Conservation (phyloP, 2,888 invertebrate species). For the Branchinecta sandiegonensis region DNA sequence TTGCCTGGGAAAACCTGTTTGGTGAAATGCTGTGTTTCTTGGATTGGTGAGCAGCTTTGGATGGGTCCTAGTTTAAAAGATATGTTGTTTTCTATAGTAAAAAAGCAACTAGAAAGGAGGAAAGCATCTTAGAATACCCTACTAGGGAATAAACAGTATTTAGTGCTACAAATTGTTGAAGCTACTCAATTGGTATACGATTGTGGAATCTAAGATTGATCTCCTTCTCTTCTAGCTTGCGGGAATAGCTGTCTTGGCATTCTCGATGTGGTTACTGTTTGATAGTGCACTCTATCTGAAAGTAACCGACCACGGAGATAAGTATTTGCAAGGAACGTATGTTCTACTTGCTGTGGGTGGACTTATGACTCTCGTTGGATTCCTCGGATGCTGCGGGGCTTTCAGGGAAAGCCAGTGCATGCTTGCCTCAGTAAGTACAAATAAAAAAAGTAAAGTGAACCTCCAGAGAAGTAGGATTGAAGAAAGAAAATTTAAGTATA, state of each 20-base stretch:
- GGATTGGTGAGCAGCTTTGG: no score
- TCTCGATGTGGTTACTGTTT: constrained; percentile 60
- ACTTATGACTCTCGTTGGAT: constrained; percentile 56
- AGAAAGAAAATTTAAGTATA: background rate
- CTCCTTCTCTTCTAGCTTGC: constrained; percentile 44
- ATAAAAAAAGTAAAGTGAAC: no score
- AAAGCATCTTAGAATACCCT: no score
- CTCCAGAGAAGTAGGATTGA: background rate
- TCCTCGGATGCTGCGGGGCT: constrained; percentile 70
- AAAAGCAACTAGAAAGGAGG: no score
- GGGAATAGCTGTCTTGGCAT: constrained; percentile 50
- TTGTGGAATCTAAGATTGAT: no score
- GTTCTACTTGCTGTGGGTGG: constrained; percentile 55
- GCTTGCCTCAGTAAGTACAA: constrained; percentile 50
- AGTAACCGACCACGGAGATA: constrained; percentile 46
- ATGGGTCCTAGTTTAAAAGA: no score
- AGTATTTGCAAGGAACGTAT: constrained; percentile 53
- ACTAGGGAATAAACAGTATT: no score
- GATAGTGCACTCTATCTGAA: constrained; percentile 58
- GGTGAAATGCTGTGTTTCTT: no score
- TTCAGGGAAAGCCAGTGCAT: constrained; percentile 60
- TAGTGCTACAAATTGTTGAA: no score
- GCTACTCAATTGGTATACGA: no score
- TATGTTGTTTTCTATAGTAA: no score
- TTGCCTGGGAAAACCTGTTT: no score